Evolutionary conservation across 2,113 vertebrate species (phyloP), one percentile per base, ranked within the genome.

Genomic region (Ceyx margarethae): DNA sequence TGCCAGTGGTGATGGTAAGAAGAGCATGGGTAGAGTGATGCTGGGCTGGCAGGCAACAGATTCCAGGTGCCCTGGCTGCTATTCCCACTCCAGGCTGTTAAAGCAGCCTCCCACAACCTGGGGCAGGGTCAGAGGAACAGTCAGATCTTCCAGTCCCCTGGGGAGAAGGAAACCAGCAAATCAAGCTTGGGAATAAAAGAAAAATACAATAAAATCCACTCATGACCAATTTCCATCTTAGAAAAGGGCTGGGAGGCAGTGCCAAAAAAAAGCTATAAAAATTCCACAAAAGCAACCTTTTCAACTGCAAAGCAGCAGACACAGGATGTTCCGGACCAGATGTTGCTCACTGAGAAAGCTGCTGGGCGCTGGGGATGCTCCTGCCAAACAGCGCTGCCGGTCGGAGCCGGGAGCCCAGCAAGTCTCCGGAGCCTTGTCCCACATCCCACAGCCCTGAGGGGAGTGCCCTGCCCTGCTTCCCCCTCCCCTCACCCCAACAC

Each of bases 191-290:
- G 95, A 94, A 92, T 92, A 84, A 94, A 86, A 72, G 11, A 53
- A 91, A 91, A 91, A 71, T 14, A 61, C 54, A 73, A 58, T 80
- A 89, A 93, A 91, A 81, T 33, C 60, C 28, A 45, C 82, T 95
- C 92, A 95, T 40, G 87, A 94, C 58, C 71, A 50, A 89, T 89
- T 95, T 87, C 85, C 85, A 91, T 85, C 58, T 87, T 33, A 77
- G 82, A 82, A 80, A 80, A 89, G 40, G 72, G 54, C 43, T 61
- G 62, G 35, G 71, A 94, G 5, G 20, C 2, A 0, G 85, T 69
- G 93, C 93, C 93, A 96, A 88, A 87, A 93, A 93, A 81, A 89
- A 94, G 93, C 94, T 92, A 94, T 96, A 95, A 92, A 92, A 95
- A 95, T 95, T 95, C 94, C 89, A 69, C 69, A 93, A 92, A 92